These are phyloP conservation scores for Catocala fraxini DNA, from an alignment of 2,888 invertebrate species.

Conservation along the genomic window DNA sequence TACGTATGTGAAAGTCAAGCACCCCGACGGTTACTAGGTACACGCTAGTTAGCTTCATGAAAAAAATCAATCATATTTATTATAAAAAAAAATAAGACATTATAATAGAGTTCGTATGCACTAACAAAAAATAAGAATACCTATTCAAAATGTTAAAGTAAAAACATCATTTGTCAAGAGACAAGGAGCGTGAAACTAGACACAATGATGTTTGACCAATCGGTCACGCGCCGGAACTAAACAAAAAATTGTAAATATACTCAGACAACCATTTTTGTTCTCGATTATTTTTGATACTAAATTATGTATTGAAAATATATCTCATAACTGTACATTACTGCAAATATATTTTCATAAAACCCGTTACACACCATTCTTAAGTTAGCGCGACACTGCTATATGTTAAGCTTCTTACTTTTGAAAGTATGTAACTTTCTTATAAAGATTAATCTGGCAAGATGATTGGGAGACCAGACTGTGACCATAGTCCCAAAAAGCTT, in stretches of 20 bases:
- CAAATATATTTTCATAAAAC: slow-evolving; percentile 1
- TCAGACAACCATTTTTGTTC: slow-evolving; percentile 49
- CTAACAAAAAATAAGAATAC: slow-evolving; percentile 41
- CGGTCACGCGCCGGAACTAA: slow-evolving; percentile 59
- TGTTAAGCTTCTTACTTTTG: no score
- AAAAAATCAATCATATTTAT: slow-evolving; percentile 38
- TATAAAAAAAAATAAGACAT: slow-evolving; percentile 25
- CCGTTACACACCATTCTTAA: no score
- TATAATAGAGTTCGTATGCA: slow-evolving; percentile 29
- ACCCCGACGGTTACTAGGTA: slow-evolving; percentile 33
- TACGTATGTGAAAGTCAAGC: slow-evolving; percentile 58
- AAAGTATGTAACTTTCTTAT: no score
- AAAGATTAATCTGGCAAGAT: no score
- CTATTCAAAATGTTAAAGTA: slow-evolving; percentile 49
- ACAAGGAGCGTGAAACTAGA: slow-evolving; percentile 69
- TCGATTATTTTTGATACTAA: slow-evolving; percentile 43
- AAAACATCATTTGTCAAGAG: slow-evolving; percentile 69
- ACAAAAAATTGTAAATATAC: slow-evolving; percentile 59
- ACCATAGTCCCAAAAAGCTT: no score
- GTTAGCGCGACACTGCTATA: no score
- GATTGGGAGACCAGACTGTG: no score
- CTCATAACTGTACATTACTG: slow-evolving; percentile 33
- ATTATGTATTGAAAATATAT: slow-evolving; percentile 39
- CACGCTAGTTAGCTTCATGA: slow-evolving; percentile 18
- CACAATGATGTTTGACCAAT: slow-evolving; percentile 68